Conservation (phyloP, 2,888 invertebrate genomes). For the Julus scanicus region DNA sequence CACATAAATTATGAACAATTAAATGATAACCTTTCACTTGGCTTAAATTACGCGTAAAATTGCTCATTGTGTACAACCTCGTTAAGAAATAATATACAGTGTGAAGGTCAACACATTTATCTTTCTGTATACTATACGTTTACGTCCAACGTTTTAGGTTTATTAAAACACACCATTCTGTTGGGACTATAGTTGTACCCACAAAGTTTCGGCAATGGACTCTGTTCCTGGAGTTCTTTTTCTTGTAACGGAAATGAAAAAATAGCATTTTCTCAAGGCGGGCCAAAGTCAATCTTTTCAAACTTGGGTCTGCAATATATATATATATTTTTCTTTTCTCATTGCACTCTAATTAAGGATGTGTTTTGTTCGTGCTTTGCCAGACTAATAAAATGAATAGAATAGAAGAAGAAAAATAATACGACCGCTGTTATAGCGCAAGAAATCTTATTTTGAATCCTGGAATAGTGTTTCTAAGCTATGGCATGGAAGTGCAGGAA, state of each 20-base stretch:
- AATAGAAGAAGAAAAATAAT: not conserved
- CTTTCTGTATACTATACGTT: no score
- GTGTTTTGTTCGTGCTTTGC: not conserved
- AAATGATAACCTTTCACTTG: not conserved
- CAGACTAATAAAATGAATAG: conserved; percentile 11
- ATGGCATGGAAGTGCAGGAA: not conserved
- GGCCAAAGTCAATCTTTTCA: not conserved
- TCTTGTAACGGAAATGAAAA: not conserved
- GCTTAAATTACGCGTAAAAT: no score
- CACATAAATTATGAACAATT: not conserved
- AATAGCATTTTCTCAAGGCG: not conserved
- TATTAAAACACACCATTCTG: no score
- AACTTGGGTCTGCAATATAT: not conserved
- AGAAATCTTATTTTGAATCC: not conserved
- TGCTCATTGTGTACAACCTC: no score
- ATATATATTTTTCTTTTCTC: not conserved
- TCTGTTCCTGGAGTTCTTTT: not conserved
- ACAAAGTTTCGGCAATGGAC: not conserved
- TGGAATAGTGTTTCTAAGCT: not conserved
- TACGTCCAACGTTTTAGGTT: no score
- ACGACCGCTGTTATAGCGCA: not conserved
- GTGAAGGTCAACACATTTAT: no score
- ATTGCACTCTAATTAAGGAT: conserved; percentile 15
- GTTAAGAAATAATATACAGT: no score
- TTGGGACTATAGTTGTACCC: not conserved